Base-by-base conservation (phyloP, 2,888 invertebrate genomes). In the Bombylius major region DNA sequence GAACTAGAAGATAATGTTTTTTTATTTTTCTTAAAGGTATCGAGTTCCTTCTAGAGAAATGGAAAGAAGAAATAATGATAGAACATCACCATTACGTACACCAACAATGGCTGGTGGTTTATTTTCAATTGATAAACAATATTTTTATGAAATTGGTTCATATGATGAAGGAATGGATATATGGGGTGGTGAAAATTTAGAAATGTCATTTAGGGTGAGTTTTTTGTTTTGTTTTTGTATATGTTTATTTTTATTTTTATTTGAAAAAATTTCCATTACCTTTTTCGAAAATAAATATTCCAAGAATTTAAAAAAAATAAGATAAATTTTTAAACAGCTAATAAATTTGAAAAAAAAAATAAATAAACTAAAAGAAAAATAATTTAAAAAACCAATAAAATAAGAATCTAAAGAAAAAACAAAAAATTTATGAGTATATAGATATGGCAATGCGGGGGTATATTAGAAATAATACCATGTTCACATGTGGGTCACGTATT, bases 111-210 rank as follows among this genome's bases (percentile, higher is more conserved):
- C 98, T 12, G 98, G 98, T 56, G 98, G 98, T 0, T 76, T 98
- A 45, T 91, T 91, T 72, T 89, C 97, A 53, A 96, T 98, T 60
- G 93, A 96, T 72, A 84, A 87, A 69, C 90, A 95, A 33, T 99
- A 95, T 76, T 99, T 99, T 79, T 94, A 96, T 76, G 90, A 96
- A 77, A 81, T 99, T 60, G 99, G 99, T 54, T 88, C 96, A 55
- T 99, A 99, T 73, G 99, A 99, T 74, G 87, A 95, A 76, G 98
- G 98, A 65, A 98, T 99, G 98, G 95, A 98, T 75, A 97, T 99
- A 67, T 99, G 98, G 98, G 99, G 98, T 53, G 75, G 76, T 58
- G 76, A 76, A 66, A 76, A 77, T 68, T 69, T 77, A 57, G 77
- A 77, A 67, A 76, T 77, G 77, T 76, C 76, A 53, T 77, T 76